These are phyloP conservation scores for Cettia cetti DNA, from an alignment of 2,113 vertebrate species.

Conservation along the genomic window DNA sequence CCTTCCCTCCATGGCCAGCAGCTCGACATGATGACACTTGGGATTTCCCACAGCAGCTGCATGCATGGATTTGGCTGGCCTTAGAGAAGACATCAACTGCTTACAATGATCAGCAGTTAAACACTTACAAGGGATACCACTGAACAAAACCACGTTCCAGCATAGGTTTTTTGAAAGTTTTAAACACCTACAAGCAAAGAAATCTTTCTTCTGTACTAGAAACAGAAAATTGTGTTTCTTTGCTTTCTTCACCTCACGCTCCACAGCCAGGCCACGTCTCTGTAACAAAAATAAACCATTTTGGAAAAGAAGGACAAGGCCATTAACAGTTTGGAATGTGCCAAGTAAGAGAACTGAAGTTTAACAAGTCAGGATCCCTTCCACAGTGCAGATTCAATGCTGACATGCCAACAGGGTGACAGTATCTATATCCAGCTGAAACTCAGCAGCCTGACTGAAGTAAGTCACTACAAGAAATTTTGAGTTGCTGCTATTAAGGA, in stretches of 20 bases:
- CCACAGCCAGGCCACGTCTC: not conserved
- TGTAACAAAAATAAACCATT: not conserved
- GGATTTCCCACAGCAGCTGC: not conserved
- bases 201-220: not conserved
- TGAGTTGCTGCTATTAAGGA: not conserved
- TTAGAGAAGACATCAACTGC: not conserved
- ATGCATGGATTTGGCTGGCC: not conserved
- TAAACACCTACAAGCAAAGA: not conserved
- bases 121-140: not conserved
- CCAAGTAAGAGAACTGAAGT: not conserved
- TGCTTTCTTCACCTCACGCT: not conserved
- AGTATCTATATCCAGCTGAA: not conserved
- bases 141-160: not conserved
- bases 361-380: not conserved
- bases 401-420: not conserved
- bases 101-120: not conserved
- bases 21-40: not conserved
- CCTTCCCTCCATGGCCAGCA: not conserved
- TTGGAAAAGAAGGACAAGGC: not conserved
- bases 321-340: not conserved
- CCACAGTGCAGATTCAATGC: not conserved
- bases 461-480: not conserved
- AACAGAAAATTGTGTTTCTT: not conserved
- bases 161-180: fast-evolving
- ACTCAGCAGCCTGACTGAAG: not conserved